phyloP scores from a whole-genome alignment of 2,888 invertebrate genomes.

The Aelia acuminata region DNA sequence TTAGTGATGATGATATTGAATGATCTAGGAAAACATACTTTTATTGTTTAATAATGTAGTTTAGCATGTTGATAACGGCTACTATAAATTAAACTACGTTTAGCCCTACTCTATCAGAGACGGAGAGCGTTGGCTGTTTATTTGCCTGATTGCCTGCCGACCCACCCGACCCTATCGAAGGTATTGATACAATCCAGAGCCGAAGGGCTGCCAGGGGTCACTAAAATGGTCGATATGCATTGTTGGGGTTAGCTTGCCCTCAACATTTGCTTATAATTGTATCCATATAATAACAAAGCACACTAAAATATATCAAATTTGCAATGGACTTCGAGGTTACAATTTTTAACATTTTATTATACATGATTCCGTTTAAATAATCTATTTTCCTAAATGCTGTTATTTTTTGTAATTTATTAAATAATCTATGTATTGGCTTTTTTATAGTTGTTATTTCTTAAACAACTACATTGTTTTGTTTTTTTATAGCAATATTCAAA shows the following conservation, averaged over 20 bases:
- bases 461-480: no score
- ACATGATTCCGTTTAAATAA: no score
- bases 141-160: background rate
- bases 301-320: background rate
- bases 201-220: constrained; percentile 8
- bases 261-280: constrained; percentile 1
- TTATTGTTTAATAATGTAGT: no score
- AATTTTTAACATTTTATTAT: no score
- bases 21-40: no score
- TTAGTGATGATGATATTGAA: no score
- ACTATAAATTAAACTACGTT: background rate
- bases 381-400: no score
- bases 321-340: background rate
- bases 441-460: no score
- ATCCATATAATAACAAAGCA: background rate
- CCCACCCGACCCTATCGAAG: constrained; percentile 26
- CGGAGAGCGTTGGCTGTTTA: background rate
- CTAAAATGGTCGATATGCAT: constrained; percentile 14
- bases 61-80: no score
- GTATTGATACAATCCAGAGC: constrained; percentile 21
- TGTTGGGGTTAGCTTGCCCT: background rate
- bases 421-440: no score
- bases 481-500: no score
- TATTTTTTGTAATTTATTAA: no score
- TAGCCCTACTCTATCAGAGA: background rate